Conservation (phyloP, 1,140 invertebrate genomes). For the Drosophila dunni region DNA sequence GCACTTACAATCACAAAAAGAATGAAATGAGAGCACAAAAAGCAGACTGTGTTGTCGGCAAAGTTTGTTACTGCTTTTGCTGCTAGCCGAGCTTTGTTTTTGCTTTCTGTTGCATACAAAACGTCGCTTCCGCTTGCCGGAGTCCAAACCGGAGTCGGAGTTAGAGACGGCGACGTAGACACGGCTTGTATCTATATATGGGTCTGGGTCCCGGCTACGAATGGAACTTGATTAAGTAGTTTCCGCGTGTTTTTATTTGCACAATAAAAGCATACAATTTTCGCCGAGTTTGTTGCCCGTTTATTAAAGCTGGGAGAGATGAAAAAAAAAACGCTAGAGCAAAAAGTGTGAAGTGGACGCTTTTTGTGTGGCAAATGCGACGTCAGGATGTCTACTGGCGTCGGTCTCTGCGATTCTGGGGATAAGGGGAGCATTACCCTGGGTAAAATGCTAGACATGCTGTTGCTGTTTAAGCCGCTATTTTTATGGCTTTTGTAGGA, state of each 20-base stretch:
- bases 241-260: conserved; percentile 80
- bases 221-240: conserved; percentile 80
- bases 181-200: conserved; percentile 9
- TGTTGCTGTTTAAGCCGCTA: conserved; percentile 71
- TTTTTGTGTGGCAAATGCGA: conserved; percentile 32
- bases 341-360: conserved; percentile 61
- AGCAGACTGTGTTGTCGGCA: conserved; percentile 43
- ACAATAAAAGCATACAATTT: conserved; percentile 77
- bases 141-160: conserved; percentile 13
- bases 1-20: conserved; percentile 35
- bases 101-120: conserved; percentile 58
- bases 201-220: conserved; percentile 30
- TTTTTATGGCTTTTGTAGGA: conserved; percentile 70
- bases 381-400: conserved; percentile 20
- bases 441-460: conserved; percentile 57
- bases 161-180: conserved; percentile 11
- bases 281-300: conserved; percentile 32
- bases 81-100: conserved; percentile 48
- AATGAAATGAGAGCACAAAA: background rate
- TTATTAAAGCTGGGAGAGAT: conserved; percentile 47
- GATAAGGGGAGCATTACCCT: conserved; percentile 17
- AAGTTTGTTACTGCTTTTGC: conserved; percentile 59
- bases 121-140: conserved; percentile 54
- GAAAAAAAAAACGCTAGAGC: conserved; percentile 24
- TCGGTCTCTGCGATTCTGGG: background rate